Base-by-base conservation (phyloP, 2,113 vertebrate genomes). In the Lophochroa leadbeateri region DNA sequence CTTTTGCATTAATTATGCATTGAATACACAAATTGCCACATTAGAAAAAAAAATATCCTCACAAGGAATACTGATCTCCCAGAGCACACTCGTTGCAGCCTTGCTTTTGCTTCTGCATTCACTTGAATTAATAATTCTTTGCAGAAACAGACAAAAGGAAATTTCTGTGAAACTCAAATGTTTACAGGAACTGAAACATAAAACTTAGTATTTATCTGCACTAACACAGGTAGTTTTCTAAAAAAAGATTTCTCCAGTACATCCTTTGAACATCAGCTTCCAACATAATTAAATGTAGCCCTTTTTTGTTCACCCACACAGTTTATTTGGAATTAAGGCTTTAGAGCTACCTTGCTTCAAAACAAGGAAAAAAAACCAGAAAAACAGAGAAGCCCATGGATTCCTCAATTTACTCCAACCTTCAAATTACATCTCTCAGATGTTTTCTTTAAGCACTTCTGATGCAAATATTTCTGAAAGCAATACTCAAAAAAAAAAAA, bases 271-370 rank as follows among this genome's bases (percentile, higher is more conserved):
- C 33, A 91, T 23, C 17, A 82, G 14, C 29, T 91, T 84, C 35
- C 23, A 85, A 46, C 9, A 64, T 9, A 77, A 89, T 65, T 72
- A 71, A 82, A 71, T n/a, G 14, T 14, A 91, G 71, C 24, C 21
- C 31, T 72, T 69, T 10, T 19, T 61, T 0, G 0, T 55, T 84
- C 61, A 76, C 3, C 5, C 19, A 64, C 12, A 3, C 4, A 2
- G 7, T 50, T 88, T 44, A 92, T 76, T 39, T 82, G 24, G 18
- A 80, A 77, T 17, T 43, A 28, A 85, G 39, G 28, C 6, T 87
- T 68, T 46, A 78, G 31, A 80, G 49, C 31, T 58, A 75, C 35
- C 21, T 63, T 61, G 47, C 21, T 52, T 82, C 37, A 74, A 57
- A 91, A 78, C 46, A 65, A 72, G 9, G 43, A 4, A 2, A 46